phyloP scores from a whole-genome alignment of 2,113 vertebrate species.

The Bambusicola thoracicus region DNA sequence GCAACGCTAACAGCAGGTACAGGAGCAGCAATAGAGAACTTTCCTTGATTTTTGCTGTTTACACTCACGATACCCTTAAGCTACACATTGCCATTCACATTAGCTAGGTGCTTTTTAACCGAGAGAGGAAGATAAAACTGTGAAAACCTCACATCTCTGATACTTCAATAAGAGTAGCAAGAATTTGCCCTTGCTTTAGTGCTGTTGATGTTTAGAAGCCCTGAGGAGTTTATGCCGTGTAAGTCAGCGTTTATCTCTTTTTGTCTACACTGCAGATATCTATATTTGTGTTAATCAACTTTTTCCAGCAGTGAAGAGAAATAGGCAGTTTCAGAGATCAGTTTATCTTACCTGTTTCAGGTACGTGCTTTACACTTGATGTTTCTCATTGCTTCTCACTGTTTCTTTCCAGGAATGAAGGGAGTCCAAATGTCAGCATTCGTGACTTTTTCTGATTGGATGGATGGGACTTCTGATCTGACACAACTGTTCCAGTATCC shows the following conservation, averaged over 20 bases:
- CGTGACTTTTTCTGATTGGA: neutral
- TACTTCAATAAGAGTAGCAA: neutral
- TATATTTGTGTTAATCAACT: fast-evolving
- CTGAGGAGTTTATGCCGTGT: neutral
- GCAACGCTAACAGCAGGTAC: neutral
- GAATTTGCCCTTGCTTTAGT: neutral
- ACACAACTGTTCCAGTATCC: neutral
- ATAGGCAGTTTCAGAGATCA: neutral
- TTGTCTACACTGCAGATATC: neutral
- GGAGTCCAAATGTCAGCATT: neutral
- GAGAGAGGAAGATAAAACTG: neutral
- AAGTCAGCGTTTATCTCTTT: neutral
- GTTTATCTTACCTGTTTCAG: neutral
- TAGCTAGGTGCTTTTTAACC: neutral
- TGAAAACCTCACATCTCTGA: neutral
- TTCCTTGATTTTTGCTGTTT: neutral
- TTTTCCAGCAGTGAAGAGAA: neutral
- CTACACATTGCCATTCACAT: neutral
- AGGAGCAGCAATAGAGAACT: neutral
- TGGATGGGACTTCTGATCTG: neutral
- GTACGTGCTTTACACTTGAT: neutral
- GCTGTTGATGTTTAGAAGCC: neutral
- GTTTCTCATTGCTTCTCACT: neutral
- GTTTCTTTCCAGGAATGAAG: neutral
- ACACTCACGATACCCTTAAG: neutral